These are phyloP conservation scores for Campylorhamphus procurvoides DNA, from an alignment of 2,113 vertebrate species.

Conservation along the genomic window DNA sequence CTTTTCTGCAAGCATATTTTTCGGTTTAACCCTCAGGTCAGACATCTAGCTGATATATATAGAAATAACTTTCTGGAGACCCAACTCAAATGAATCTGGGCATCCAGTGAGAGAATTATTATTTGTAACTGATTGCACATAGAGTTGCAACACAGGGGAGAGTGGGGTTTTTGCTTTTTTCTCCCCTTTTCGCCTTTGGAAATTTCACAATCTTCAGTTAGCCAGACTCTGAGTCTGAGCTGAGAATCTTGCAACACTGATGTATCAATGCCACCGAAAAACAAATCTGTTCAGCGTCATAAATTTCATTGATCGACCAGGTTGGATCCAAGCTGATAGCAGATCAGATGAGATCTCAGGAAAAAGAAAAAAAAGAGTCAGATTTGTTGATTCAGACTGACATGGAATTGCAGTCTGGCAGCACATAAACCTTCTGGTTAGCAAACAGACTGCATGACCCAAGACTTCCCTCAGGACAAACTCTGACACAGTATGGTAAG, in stretches of 20 bases:
- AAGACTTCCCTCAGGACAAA: neutral
- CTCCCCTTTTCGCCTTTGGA: slow-evolving; percentile 3
- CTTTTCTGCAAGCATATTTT: neutral
- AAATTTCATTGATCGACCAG: slow-evolving; percentile 27
- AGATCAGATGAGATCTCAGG: neutral
- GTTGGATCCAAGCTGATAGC: neutral
- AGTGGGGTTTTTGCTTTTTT: neutral
- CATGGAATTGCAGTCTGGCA: neutral
- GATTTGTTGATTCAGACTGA: neutral
- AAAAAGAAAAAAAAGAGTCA: neutral
- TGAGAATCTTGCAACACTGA: slow-evolving; percentile 54
- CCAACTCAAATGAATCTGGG: slow-evolving; percentile 3
- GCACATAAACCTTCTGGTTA: neutral
- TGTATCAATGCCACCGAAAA: slow-evolving; percentile 58
- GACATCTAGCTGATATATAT: slow-evolving; percentile 40
- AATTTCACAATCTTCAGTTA: slow-evolving; percentile 60
- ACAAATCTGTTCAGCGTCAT: slow-evolving; percentile 28
- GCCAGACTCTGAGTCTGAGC: slow-evolving; percentile 29
- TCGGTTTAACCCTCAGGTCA: slow-evolving; percentile 39
- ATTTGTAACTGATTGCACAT: slow-evolving; percentile 22
- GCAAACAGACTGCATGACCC: neutral
- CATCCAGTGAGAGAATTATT: slow-evolving; percentile 36
- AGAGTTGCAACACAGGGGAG: slow-evolving; percentile 56
- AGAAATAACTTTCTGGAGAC: slow-evolving; percentile 25
- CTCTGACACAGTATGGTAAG: neutral